Evolutionary conservation across 2,888 invertebrate genomes (phyloP).

Genomic region (Nemoura dubitans): DNA sequence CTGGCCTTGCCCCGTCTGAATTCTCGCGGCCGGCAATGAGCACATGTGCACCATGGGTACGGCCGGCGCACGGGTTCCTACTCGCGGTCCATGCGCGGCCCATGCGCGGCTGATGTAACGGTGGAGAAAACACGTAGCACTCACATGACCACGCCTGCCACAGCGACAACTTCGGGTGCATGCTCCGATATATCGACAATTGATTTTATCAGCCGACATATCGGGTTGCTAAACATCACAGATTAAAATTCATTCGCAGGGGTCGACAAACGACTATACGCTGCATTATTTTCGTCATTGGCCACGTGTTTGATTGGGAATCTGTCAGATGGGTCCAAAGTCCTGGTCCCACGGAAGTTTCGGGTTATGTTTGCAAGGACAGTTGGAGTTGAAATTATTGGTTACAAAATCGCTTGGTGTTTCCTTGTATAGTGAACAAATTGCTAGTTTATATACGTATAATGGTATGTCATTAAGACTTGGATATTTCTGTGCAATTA

Average conservation of each 20-base stretch:
- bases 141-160: neutral
- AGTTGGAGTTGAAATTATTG: neutral
- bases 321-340: neutral
- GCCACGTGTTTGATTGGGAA: neutral
- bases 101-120: conserved; percentile 16
- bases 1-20: conserved; percentile 27
- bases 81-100: neutral
- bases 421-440: neutral
- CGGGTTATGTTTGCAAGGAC: neutral
- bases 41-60: neutral
- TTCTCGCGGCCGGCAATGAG: neutral
- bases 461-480: neutral
- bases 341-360: neutral
- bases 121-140: neutral
- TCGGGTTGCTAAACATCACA: neutral
- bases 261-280: neutral
- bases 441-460: neutral
- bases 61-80: neutral
- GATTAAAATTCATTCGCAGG: neutral
- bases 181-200: neutral
- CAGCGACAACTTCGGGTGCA: conserved; percentile 21
- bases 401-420: neutral
- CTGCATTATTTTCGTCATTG: neutral
- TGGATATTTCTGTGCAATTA: neutral
- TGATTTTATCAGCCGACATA: neutral